phyloP scores from a whole-genome alignment of 2,797 vertebrate species.

The Coreius guichenoti region DNA sequence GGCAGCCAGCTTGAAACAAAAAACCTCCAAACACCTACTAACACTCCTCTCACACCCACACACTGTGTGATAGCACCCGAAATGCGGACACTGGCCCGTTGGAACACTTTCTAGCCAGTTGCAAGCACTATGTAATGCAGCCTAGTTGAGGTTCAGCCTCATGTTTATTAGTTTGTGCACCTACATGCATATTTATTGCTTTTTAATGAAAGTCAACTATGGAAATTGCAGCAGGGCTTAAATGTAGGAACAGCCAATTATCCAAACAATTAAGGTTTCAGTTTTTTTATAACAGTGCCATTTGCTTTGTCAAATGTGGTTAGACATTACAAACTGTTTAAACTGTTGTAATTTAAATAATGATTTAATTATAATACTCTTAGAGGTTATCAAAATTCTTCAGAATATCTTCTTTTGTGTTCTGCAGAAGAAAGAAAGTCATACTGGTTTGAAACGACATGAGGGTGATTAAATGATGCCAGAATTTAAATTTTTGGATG shows the following conservation, averaged over 20 bases:
- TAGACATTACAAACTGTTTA: constrained; percentile 6
- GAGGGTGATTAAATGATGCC: not conserved
- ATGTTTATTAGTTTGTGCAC: constrained; percentile 15
- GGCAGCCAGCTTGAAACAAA: constrained; percentile 29
- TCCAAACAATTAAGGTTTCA: constrained; percentile 4
- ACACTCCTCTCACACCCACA: constrained; percentile 57
- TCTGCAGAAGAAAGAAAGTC: not conserved
- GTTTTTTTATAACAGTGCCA: not conserved
- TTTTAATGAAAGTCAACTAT: not conserved
- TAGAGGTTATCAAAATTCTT: not conserved
- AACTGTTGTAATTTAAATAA: not conserved
- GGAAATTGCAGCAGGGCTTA: not conserved
- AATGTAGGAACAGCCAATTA: constrained; percentile 17
- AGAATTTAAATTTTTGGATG: not conserved
- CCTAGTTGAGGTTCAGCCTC: constrained; percentile 13
- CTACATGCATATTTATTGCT: not conserved
- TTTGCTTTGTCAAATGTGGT: not conserved
- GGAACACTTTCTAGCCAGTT: constrained; percentile 28
- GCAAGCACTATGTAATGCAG: constrained; percentile 27
- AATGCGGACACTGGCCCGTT: constrained; percentile 14
- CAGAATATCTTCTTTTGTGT: not conserved
- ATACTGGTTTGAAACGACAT: not conserved
- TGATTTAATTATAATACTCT: not conserved
- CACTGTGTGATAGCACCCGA: constrained; percentile 41
- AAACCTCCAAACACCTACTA: constrained; percentile 42